phyloP scores from a whole-genome alignment of 2,113 vertebrate genomes.

The Todiramphus chloris region DNA sequence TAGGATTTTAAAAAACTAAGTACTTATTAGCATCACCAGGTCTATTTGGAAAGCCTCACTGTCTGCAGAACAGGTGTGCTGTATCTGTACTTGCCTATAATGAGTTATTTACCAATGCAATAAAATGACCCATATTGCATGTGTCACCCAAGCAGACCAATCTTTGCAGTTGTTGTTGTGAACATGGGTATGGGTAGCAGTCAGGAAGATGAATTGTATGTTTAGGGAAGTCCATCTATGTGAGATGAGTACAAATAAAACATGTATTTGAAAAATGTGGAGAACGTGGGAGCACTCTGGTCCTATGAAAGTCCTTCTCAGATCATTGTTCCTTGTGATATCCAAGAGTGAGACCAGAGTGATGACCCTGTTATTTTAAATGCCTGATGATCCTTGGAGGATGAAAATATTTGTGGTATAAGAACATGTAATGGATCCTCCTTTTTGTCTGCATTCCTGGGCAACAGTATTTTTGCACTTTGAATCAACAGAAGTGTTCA shows the following conservation, averaged over 20 bases:
- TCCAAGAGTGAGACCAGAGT: background rate
- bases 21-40: background rate
- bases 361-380: background rate
- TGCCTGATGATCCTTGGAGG: background rate
- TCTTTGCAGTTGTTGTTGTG: background rate
- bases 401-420: background rate
- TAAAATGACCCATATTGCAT: background rate
- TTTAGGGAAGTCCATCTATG: background rate
- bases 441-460: conserved; percentile 26
- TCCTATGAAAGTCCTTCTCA: background rate
- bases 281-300: background rate
- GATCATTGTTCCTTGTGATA: background rate
- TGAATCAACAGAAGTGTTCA: conserved; percentile 88
- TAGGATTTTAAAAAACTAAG: background rate
- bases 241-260: background rate
- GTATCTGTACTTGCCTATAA: background rate
- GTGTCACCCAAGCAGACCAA: background rate
- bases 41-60: background rate
- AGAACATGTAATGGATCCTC: background rate
- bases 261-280: background rate
- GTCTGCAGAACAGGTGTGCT: background rate
- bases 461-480: conserved; percentile 69
- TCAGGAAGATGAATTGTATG: too few species aligned
- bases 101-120: background rate
- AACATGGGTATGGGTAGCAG: background rate